These are phyloP conservation scores for Tiliacea aurago DNA, from an alignment of 2,888 invertebrate species.

Conservation along the genomic window DNA sequence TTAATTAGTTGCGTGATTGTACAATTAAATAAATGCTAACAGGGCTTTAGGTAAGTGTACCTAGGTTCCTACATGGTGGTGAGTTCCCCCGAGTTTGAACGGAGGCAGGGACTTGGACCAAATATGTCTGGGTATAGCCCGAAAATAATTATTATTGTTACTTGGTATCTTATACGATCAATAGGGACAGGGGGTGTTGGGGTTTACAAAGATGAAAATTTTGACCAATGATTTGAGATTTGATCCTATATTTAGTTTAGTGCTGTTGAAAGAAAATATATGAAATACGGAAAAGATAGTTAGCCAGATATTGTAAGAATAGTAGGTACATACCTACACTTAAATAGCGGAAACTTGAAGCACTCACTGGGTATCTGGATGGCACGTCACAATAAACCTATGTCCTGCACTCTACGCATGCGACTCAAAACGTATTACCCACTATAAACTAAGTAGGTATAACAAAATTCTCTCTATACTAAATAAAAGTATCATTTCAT, in stretches of 20 bases:
- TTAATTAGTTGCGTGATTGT: too few relatives aligned
- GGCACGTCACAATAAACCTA: constrained; percentile 20
- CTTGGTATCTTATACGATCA: neutral
- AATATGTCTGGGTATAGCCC: too few relatives aligned
- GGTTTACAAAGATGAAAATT: too few relatives aligned
- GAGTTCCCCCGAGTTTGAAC: too few relatives aligned
- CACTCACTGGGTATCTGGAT: constrained; percentile 14
- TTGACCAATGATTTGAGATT: neutral
- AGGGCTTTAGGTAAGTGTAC: too few relatives aligned
- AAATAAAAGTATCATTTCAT: constrained; percentile 49
- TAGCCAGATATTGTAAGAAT: neutral
- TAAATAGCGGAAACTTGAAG: constrained; percentile 23
- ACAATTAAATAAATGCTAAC: neutral
- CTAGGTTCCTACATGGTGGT: too few relatives aligned
- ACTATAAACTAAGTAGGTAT: constrained; percentile 24
- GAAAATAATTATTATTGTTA: too few relatives aligned
- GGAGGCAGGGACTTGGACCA: too few relatives aligned
- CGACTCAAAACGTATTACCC: constrained; percentile 19
- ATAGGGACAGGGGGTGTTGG: neutral
- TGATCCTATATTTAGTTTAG: neutral
- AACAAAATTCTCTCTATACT: constrained; percentile 33
- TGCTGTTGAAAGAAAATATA: neutral
- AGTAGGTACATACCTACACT: neutral
- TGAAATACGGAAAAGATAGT: neutral
- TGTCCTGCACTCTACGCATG: constrained; percentile 21